These are phyloP conservation scores for Ganaspis sp. DNA, from an alignment of 1,140 invertebrate genomes.

Conservation along the genomic window DNA sequence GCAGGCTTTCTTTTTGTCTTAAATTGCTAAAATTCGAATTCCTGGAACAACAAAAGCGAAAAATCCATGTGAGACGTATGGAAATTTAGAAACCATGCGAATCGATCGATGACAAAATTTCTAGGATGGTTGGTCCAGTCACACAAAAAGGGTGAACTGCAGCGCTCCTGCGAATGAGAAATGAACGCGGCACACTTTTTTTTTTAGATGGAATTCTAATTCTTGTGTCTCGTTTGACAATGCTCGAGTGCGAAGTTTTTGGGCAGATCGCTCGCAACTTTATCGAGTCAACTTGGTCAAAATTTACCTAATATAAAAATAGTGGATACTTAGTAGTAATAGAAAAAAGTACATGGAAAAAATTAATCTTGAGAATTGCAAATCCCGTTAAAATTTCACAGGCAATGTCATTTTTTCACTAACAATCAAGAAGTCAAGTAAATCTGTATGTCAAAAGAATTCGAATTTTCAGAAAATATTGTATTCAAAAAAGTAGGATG, in stretches of 20 bases:
- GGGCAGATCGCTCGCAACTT: neutral
- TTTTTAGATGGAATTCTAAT: constrained; percentile 12
- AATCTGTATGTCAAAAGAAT: too few species aligned
- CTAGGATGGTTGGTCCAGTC: constrained; percentile 4
- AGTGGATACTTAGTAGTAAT: neutral
- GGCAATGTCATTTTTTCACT: neutral
- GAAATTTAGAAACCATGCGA: constrained; percentile 4
- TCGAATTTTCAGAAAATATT: too few species aligned
- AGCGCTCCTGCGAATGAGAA: constrained; percentile 17
- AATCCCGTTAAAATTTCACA: too few species aligned
- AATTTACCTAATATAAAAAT: neutral
- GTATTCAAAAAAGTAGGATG: too few species aligned
- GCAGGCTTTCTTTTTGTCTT: neutral
- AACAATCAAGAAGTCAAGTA: neutral
- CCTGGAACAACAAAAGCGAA: neutral
- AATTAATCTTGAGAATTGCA: neutral
- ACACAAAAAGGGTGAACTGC: constrained; percentile 18
- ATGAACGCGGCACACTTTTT: constrained; percentile 22
- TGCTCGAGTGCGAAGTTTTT: constrained; percentile 4
- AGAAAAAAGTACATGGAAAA: neutral
- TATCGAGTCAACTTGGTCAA: neutral
- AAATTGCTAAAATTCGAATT: neutral
- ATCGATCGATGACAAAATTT: constrained; percentile 15
- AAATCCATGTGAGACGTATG: neutral
- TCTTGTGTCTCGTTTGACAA: neutral